Conservation (phyloP, 2,113 vertebrate species). For the Aramus guarauna region DNA sequence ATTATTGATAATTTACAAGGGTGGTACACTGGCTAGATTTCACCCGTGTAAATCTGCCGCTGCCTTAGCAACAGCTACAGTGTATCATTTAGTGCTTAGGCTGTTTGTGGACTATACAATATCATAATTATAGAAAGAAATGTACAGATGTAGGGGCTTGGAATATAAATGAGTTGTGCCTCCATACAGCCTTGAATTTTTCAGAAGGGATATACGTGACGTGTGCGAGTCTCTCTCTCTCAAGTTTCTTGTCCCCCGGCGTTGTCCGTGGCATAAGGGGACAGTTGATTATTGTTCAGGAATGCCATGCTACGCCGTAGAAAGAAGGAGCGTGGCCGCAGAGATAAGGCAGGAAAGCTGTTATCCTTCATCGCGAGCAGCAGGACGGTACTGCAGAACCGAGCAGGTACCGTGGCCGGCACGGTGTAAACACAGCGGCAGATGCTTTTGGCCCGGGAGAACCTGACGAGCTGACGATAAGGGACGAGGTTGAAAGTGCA, state of each 20-base stretch:
- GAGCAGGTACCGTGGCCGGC: rapidly evolving
- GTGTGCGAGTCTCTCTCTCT: background rate
- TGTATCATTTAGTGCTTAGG: slow-evolving; percentile 55
- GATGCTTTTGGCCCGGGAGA: background rate
- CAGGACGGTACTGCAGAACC: background rate
- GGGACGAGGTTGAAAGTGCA: rapidly evolving
- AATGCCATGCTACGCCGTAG: background rate
- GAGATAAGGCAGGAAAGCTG: background rate
- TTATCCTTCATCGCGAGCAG: background rate
- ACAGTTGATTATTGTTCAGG: background rate
- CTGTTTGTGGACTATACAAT: slow-evolving; percentile 51
- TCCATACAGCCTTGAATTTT: background rate
- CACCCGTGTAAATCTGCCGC: slow-evolving; percentile 1
- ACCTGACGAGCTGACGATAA: background rate
- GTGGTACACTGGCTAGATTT: background rate
- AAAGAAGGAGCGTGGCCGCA: background rate
- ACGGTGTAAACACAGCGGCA: background rate
- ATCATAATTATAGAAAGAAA: slow-evolving; percentile 34
- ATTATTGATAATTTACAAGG: slow-evolving; percentile 35
- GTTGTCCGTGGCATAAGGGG: background rate
- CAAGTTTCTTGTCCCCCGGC: background rate
- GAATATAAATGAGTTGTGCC: background rate
- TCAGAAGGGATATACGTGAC: background rate
- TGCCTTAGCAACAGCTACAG: slow-evolving; percentile 48
- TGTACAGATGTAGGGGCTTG: background rate